These are phyloP conservation scores for Sphaeramia orbicularis DNA, from an alignment of 2,797 vertebrate species.

Conservation along the genomic window DNA sequence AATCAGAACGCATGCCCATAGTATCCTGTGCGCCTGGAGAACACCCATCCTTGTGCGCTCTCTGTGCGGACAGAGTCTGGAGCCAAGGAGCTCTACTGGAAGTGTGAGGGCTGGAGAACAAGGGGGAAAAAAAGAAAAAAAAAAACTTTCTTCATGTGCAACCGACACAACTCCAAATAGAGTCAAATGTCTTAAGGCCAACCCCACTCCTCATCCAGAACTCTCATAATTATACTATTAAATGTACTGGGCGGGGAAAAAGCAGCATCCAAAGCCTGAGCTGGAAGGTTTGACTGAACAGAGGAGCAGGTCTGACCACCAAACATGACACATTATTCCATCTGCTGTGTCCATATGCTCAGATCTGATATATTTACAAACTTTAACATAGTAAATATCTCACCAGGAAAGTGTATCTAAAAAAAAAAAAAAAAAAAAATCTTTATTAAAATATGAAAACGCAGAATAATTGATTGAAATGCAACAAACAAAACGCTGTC, in stretches of 20 bases:
- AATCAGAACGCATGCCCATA: conserved; percentile 50
- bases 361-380: not conserved
- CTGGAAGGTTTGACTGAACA: not conserved
- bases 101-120: conserved; percentile 5
- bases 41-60: conserved; percentile 73
- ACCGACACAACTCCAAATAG: conserved; percentile 68
- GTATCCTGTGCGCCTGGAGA: conserved; percentile 34
- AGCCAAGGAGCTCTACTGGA: conserved; percentile 43
- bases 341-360: not conserved
- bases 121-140: not conserved
- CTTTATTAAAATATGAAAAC: no score
- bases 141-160: conserved; percentile 36
- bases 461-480: not conserved
- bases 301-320: conserved; percentile 20
- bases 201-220: conserved; percentile 30
- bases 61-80: conserved; percentile 48
- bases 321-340: not conserved
- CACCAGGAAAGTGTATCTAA: no score
- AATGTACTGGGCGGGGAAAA: conserved; percentile 51
- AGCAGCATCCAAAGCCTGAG: conserved; percentile 39
- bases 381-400: not conserved
- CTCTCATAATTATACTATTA: conserved; percentile 43
- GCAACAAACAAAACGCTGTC: not conserved
- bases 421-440: no score
- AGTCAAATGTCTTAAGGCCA: conserved; percentile 61